Evolutionary conservation across 2,113 vertebrate genomes (phyloP), one percentile per base, ranked within the genome.

Genomic region (Natator depressus): DNA sequence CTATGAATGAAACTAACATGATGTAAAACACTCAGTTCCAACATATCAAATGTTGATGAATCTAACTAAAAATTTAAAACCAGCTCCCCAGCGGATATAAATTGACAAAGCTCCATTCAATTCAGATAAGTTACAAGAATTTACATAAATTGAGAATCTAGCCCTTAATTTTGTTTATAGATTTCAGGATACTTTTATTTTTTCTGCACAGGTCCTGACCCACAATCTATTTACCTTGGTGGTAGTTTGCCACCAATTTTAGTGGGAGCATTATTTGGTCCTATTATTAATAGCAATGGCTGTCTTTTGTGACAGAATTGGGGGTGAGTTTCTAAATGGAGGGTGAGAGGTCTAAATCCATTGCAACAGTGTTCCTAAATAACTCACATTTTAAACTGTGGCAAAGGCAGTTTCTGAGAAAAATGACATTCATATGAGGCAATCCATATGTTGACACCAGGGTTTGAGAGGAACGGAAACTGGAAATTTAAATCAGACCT

Each of bases 271-370:
- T 87, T 89, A 85, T 29, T 10, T 75, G 19, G 19, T 84, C 69
- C 85, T 89, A 76, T 19, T 90, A 92, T 94, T 91, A 82, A 87
- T 22, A 69, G 17, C 7, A 76, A 3, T 47, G 55, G 55, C 51
- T 80, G 16, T 5, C 19, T 90, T 90, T 86, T 78, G 49, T 85
- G 65, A 65, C n/a, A 79, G 29, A 88, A 51, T 50, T 87, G 24
- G 8, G 35, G 89, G 6, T 87, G 84, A 0, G 0, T 50, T 89
- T 87, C 27, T 82, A 54, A 27, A 42, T 53, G 82, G 59, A 27
- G 5, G 57, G 82, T 86, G 20, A 88, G 54, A 10, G 65, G 6
- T 89, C 5, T 90, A 24, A 20, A 47, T 3, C 91, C 31, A 85
- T 53, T 91, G 42, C 3, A 88, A 11, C 42, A 51, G 59, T 55